phyloP scores from a whole-genome alignment of 1,140 invertebrate species.

The Heliothis virescens region DNA sequence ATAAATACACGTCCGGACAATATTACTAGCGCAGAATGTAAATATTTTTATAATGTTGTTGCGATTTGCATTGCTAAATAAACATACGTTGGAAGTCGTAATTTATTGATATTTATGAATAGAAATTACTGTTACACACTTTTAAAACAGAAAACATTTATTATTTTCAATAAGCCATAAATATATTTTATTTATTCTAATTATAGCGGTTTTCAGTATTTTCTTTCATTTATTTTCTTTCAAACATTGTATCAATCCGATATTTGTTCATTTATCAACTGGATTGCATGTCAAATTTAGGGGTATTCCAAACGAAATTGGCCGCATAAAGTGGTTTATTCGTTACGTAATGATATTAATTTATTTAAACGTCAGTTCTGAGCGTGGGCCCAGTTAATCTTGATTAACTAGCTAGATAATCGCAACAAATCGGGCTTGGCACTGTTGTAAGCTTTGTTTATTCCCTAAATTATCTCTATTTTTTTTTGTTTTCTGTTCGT shows the following conservation, averaged over 20 bases:
- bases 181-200: too few species aligned
- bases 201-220: too few species aligned
- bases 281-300: slow-evolving; percentile 24
- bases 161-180: too few species aligned
- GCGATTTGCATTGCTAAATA: background rate
- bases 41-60: slow-evolving; percentile 31
- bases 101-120: background rate
- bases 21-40: slow-evolving; percentile 33
- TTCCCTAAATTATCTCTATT: slow-evolving; percentile 30
- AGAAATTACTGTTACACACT: background rate
- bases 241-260: too few species aligned
- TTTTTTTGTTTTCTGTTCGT: slow-evolving; percentile 11
- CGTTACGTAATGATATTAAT: slow-evolving; percentile 55
- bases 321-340: slow-evolving; percentile 37
- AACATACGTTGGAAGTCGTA: background rate
- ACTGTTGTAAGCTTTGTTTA: slow-evolving; percentile 47
- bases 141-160: background rate
- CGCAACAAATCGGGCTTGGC: slow-evolving; percentile 60
- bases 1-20: slow-evolving; percentile 56
- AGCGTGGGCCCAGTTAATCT: slow-evolving; percentile 58
- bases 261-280: background rate
- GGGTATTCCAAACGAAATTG: slow-evolving; percentile 31
- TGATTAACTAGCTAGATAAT: slow-evolving; percentile 70
- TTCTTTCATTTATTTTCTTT: too few species aligned
- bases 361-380: slow-evolving; percentile 58